These are phyloP conservation scores for Raphicerus campestris DNA, from an alignment of 2,113 vertebrate species.

Conservation along the genomic window DNA sequence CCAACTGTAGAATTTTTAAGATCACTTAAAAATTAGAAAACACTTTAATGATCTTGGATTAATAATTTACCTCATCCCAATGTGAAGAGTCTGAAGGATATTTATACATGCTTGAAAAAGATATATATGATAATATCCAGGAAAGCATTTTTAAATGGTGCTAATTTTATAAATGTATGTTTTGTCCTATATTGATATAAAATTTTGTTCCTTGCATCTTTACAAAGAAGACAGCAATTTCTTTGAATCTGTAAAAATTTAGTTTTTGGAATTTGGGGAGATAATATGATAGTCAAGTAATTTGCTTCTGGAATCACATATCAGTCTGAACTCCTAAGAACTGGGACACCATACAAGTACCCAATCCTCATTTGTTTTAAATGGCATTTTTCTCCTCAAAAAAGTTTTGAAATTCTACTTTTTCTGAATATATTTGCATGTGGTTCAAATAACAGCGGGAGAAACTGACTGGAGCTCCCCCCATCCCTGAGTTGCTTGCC, in stretches of 20 bases:
- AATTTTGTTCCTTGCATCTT: neutral
- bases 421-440: neutral
- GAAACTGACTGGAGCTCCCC: accelerated
- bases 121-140: no score
- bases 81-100: neutral
- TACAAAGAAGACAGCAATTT: neutral
- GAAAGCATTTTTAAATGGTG: neutral
- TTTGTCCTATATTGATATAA: neutral
- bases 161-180: neutral
- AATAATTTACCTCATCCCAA: neutral
- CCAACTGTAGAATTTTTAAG: neutral
- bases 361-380: neutral
- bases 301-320: neutral
- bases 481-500: accelerated
- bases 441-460: accelerated
- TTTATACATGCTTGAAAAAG: neutral
- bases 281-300: neutral
- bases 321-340: neutral
- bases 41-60: neutral
- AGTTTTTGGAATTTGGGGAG: neutral
- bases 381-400: neutral
- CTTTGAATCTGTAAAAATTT: neutral
- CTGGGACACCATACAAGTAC: neutral
- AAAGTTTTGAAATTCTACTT: neutral
- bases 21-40: neutral